phyloP scores from a whole-genome alignment of 2,113 vertebrate species.

The Leuciscus idus region DNA sequence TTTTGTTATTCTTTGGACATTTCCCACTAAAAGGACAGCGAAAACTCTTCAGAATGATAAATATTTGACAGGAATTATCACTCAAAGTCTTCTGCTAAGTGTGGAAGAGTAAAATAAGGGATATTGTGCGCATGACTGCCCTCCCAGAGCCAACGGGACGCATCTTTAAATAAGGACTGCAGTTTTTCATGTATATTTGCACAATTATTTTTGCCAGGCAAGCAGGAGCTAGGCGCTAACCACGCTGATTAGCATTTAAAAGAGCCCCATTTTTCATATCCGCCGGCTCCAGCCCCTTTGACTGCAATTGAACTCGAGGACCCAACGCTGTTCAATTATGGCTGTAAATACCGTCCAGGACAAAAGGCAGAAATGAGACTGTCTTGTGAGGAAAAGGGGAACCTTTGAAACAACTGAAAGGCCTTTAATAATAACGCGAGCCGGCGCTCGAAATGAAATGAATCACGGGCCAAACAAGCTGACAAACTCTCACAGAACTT shows the following conservation, averaged over 20 bases:
- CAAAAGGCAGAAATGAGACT: slow-evolving; percentile 56
- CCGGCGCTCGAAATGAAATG: slow-evolving; percentile 21
- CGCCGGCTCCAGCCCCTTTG: slow-evolving; percentile 44
- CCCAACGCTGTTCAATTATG: slow-evolving; percentile 54
- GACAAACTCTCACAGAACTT: slow-evolving; percentile 16
- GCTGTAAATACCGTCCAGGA: slow-evolving; percentile 55
- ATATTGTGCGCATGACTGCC: slow-evolving; percentile 1
- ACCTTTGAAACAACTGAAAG: slow-evolving; percentile 52
- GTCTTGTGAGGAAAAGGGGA: slow-evolving; percentile 38
- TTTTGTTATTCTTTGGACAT: background rate
- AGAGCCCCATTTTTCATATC: slow-evolving; percentile 59
- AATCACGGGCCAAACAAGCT: slow-evolving; percentile 32
- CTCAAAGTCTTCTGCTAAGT: background rate
- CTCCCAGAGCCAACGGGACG: background rate
- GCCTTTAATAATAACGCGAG: slow-evolving; percentile 49
- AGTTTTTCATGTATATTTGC: slow-evolving; percentile 41
- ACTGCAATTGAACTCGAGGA: slow-evolving; percentile 55
- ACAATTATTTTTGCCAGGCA: slow-evolving; percentile 50
- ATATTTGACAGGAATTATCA: slow-evolving; percentile 43
- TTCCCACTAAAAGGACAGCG: background rate
- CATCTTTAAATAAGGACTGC: slow-evolving; percentile 41
- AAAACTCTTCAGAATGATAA: background rate
- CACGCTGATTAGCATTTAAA: slow-evolving; percentile 64
- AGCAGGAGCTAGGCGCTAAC: slow-evolving; percentile 50
- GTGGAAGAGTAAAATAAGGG: background rate